These are phyloP conservation scores for Penaeus indicus DNA, from an alignment of 1,140 invertebrate species.

Conservation along the genomic window DNA sequence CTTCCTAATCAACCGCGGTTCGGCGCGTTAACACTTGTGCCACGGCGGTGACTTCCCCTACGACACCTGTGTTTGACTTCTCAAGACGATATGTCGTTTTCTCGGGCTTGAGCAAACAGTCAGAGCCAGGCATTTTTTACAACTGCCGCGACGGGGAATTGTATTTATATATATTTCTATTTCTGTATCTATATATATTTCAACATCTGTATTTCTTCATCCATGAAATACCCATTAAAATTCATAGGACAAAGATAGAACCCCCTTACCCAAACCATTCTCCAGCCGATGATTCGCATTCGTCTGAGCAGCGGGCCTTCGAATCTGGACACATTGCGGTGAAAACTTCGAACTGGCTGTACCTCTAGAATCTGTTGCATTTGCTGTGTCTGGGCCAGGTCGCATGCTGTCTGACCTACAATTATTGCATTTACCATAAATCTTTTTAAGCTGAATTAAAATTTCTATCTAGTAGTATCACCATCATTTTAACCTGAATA, in stretches of 20 bases:
- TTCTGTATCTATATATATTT: too few species aligned
- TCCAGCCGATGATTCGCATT: conserved; percentile 78
- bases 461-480: not conserved
- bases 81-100: too few species aligned
- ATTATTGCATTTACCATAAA: conserved; percentile 7
- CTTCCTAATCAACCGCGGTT: too few species aligned
- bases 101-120: too few species aligned
- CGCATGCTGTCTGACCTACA: conserved; percentile 76
- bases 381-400: conserved; percentile 75
- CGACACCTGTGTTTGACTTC: too few species aligned
- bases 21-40: too few species aligned
- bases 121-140: too few species aligned
- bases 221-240: too few species aligned
- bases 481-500: not conserved
- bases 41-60: too few species aligned
- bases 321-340: conserved; percentile 75
- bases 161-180: too few species aligned
- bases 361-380: conserved; percentile 80
- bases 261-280: conserved; percentile 75
- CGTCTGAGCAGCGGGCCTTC: conserved; percentile 79
- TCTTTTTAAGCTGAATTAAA: not conserved
- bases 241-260: not conserved
- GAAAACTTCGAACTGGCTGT: conserved; percentile 75
- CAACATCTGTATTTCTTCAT: too few species aligned
- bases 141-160: too few species aligned